phyloP scores from a whole-genome alignment of 2,113 vertebrate species.

The Gallinago jamesoni region DNA sequence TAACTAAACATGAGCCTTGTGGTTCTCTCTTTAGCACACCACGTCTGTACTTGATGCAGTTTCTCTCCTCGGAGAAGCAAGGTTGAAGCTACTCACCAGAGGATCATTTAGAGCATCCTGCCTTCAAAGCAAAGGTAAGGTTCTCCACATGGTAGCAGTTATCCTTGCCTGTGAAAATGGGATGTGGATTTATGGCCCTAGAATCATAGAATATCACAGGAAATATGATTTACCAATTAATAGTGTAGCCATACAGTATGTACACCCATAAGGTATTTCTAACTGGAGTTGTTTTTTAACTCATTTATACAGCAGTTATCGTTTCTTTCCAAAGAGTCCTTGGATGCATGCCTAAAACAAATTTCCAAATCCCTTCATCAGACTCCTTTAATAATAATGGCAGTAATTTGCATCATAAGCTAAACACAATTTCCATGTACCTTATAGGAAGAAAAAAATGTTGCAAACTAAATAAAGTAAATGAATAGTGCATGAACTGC shows the following conservation, averaged over 20 bases:
- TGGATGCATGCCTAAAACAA: background rate
- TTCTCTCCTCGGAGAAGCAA: background rate
- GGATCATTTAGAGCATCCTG: background rate
- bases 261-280: background rate
- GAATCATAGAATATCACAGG: background rate
- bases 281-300: background rate
- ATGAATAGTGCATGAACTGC: constrained; percentile 37
- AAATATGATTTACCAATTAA: background rate
- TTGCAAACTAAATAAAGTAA: background rate
- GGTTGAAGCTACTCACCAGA: background rate
- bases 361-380: background rate
- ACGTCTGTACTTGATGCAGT: background rate
- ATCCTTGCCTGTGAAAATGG: background rate
- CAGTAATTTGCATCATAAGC: background rate
- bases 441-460: background rate
- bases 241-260: background rate
- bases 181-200: background rate
- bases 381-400: background rate
- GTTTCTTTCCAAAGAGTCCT: background rate
- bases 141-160: background rate
- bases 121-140: background rate
- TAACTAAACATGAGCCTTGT: background rate
- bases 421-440: background rate
- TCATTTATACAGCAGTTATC: background rate
- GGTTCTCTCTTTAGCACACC: background rate